A percentile compares a stretch with the other conserved stretches of the same genome.
Conservation (phyloP, 1,140 invertebrate genomes). For the Drosophila bifasciata region DNA sequence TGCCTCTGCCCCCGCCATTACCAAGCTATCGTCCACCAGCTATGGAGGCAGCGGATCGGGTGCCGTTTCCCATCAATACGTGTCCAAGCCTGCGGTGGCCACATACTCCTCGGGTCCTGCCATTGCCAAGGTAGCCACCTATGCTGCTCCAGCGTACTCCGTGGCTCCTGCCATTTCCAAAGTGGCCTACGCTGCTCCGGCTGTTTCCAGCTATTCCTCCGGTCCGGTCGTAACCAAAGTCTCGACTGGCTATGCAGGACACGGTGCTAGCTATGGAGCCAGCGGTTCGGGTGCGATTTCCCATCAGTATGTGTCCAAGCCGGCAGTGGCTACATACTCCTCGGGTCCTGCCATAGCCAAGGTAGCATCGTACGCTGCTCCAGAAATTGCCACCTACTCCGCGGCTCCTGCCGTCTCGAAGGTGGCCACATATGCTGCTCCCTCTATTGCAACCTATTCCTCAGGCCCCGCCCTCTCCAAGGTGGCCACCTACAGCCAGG, state of each 20-base stretch:
- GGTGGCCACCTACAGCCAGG: slow-evolving; percentile 1
- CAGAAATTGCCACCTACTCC: slow-evolving; percentile 37
- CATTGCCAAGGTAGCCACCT: slow-evolving; percentile 21
- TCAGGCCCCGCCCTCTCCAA: slow-evolving; percentile 10
- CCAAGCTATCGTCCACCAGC: too few species aligned
- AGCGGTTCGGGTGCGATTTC: slow-evolving; percentile 48
- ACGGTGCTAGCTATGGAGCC: slow-evolving; percentile 1
- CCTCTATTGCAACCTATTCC: slow-evolving; percentile 8
- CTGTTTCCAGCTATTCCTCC: slow-evolving; percentile 32
- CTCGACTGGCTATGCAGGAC: slow-evolving; percentile 13
- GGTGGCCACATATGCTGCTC: slow-evolving; percentile 28
- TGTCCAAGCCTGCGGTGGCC: slow-evolving; percentile 55
- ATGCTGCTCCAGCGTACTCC: slow-evolving; percentile 39
- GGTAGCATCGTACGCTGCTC: slow-evolving; percentile 27
- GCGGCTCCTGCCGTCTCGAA: slow-evolving; percentile 37
- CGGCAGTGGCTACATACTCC: slow-evolving; percentile 35
- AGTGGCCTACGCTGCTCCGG: slow-evolving; percentile 44
- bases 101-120: slow-evolving; percentile 24
- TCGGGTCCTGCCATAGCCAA: slow-evolving; percentile 52
- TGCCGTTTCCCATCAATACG: slow-evolving; percentile 64
- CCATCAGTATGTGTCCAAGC: slow-evolving; percentile 61
- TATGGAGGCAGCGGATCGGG: slow-evolving; percentile 33
- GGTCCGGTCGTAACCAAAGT: slow-evolving; percentile 53
- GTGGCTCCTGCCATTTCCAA: slow-evolving; percentile 47
- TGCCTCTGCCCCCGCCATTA: too few species aligned